Evolutionary conservation across 2,797 vertebrate species (phyloP), one percentile per base, ranked within the genome.

Genomic region (Cuniculus paca): DNA sequence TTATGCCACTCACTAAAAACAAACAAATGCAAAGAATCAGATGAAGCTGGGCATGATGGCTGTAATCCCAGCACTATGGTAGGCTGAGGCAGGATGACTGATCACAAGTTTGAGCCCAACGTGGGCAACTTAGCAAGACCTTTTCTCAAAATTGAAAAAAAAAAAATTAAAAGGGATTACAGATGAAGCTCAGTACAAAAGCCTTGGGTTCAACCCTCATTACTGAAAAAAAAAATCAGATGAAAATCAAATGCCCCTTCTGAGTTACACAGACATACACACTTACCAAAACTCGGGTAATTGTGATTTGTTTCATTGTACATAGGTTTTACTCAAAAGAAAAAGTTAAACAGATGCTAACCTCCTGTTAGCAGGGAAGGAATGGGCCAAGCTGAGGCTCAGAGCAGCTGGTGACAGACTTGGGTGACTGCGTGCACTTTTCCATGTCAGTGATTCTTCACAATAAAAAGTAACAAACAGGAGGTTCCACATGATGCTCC

Each of bases 241-340:
- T n/a, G 34, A 48, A 50, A 78, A 42, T 26, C 60, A 54, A 5
- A 58, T 1, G 7, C 13, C 14, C 22, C 48, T 48, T 82, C 2
- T 8, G 13, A 28, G 75, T 10, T 2, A 11, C 17, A 54, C 16
- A 17, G 42, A 45, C 0, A 1, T 2, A 48, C 4, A n/a, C n/a
- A 34, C 5, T 34, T 31, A 60, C 11, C 54, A 19, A 34, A 74
- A 28, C 39, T 78, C 12, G 12, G 34, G 24, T 77, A 45, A 45
- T 4, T 50, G 6, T 75, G 72, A 5, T 31, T 17, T 28, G 31
- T 22, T 54, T 83, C 12, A 48, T 16, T 39, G 54, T 6, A 24
- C 14, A 24, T 12, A 86, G 16, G 42, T 26, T 82, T 48, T 54
- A 45, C 34, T 50, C 16, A 24, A 13, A 91, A 83, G 26, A 34